Evolutionary conservation across 1,140 invertebrate genomes (phyloP).

Genomic region (Nylanderia fulva): DNA sequence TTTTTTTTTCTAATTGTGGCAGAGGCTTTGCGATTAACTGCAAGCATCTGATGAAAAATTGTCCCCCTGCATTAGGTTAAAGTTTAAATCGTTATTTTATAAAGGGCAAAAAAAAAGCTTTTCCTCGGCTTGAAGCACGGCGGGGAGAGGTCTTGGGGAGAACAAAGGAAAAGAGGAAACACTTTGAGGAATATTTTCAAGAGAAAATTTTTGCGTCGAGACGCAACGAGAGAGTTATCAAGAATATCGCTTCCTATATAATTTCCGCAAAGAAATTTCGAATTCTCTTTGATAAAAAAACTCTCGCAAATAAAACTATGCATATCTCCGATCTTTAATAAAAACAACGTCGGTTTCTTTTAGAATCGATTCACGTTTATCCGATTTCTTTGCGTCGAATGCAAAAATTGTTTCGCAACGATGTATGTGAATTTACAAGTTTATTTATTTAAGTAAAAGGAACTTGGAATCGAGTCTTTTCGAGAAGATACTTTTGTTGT

Average conservation of each 20-base stretch:
- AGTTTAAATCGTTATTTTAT: constrained; percentile 57
- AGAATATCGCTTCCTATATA: constrained; percentile 15
- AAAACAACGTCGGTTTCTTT: background rate
- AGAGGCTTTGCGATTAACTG: constrained; percentile 20
- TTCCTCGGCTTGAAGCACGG: background rate
- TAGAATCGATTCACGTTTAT: background rate
- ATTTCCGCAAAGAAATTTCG: background rate
- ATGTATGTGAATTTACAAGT: background rate
- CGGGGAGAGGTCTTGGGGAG: background rate
- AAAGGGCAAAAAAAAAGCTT: constrained; percentile 43
- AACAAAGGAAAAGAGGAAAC: constrained; percentile 14
- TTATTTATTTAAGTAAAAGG: background rate
- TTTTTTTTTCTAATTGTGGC: constrained; percentile 55
- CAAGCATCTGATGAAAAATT: constrained; percentile 12
- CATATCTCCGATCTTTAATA: constrained; percentile 4
- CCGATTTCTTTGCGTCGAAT: background rate
- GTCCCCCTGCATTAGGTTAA: background rate
- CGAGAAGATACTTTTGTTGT: background rate
- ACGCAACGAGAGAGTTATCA: background rate
- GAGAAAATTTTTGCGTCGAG: constrained; percentile 51
- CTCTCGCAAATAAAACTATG: background rate
- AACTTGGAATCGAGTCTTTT: background rate
- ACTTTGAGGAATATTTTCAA: constrained; percentile 54
- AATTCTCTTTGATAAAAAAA: constrained; percentile 20
- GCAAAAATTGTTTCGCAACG: background rate